Conservation (phyloP, 2,113 vertebrate genomes). For the Actinemys pallida region DNA sequence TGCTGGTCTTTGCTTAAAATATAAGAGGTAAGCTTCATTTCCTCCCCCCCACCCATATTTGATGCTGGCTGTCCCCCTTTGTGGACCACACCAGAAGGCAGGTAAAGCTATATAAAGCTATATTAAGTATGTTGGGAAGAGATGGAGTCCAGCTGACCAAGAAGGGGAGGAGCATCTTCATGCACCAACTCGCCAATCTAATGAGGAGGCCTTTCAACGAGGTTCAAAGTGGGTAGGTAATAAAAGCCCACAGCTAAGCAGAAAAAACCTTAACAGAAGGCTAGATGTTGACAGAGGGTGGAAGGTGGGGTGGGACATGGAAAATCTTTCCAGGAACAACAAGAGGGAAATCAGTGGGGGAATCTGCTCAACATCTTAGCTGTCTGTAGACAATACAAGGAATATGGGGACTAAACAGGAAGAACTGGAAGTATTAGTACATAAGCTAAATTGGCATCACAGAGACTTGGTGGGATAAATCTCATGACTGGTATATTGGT, state of each 20-base stretch:
- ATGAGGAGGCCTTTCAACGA: neutral
- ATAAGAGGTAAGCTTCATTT: neutral
- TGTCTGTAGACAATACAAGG: neutral
- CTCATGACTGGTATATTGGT: neutral
- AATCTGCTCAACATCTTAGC: neutral
- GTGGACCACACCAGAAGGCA: neutral
- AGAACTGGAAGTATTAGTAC: neutral
- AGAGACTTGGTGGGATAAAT: neutral
- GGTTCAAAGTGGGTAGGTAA: neutral
- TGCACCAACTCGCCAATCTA: neutral
- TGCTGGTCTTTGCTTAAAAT: neutral
- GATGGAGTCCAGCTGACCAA: neutral
- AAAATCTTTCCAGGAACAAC: neutral
- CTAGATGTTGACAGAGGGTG: neutral
- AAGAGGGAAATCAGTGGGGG: neutral
- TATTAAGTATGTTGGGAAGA: neutral
- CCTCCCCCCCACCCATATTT: neutral
- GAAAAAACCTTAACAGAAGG: neutral
- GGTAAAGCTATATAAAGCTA: neutral
- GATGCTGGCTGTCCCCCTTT: neutral
- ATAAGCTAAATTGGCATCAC: neutral
- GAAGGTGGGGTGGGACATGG: neutral
- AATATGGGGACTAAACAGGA: neutral
- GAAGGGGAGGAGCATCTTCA: neutral
- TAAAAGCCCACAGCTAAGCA: neutral